Base-by-base conservation (phyloP, 2,113 vertebrate species). In the Coryphaenoides rupestris region DNA sequence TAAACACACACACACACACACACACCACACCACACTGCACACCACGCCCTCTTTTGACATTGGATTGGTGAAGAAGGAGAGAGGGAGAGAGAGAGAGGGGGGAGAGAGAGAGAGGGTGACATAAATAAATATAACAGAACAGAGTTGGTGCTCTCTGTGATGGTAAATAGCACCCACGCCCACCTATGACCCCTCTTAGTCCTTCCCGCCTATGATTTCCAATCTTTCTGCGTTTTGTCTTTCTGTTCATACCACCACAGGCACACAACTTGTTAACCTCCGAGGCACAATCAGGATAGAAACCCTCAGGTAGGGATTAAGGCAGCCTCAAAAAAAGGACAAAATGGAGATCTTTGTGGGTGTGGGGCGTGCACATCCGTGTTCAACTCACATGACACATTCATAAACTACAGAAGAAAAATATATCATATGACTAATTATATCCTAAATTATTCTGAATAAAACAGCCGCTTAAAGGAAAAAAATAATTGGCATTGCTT, bases 1-100 rank as follows among this genome's bases (percentile, higher is more conserved):
- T 59, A 79, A 59, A 57, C 69, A 73, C 71, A 76, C n/a, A n/a
- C n/a, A n/a, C n/a, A n/a, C n/a, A n/a, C n/a, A n/a, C n/a, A n/a
- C n/a, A n/a, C n/a, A n/a, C n/a, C n/a, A n/a, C 67, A 84, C 67
- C 69, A 76, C 60, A 81, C 56, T 47, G 45, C 71, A 4, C 75
- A 79, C 58, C 77, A 57, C 50, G 70, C 68, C 74, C 68, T 40
- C 13, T 57, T 63, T 76, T 70, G 56, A 78, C 58, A 61, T 65
- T 68, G 76, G 58, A 70, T 5, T 17, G 33, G 62, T 69, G 28
- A 61, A 19, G 45, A 64, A 62, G 68, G 63, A 52, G 45, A 63
- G 9, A 40, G 33, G 68, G 63, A 52, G 45, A 63, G 9, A 40
- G 33, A 54, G 59, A 64, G 6, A 12, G 23, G 52, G 53, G 17